phyloP scores from a whole-genome alignment of 2,888 invertebrate genomes.

The Standfussiana lucernea region DNA sequence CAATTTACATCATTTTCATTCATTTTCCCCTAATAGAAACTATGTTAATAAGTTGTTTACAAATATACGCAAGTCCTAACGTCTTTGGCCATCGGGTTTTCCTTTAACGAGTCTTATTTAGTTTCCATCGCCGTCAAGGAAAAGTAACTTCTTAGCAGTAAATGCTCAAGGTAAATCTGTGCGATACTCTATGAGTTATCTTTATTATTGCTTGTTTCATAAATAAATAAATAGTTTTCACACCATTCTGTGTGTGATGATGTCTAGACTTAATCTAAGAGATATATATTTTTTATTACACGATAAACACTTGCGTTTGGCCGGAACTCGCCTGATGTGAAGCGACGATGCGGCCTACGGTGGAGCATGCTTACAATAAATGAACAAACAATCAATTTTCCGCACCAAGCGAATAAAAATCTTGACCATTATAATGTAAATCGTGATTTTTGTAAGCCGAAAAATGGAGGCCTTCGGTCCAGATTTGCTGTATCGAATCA shows the following conservation, averaged over 20 bases:
- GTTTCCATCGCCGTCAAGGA: slow-evolving; percentile 17
- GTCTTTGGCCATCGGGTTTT: slow-evolving; percentile 15
- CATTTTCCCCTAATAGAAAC: too few species aligned
- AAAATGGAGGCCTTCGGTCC: neutral
- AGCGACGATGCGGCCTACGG: neutral
- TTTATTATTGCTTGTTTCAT: too few species aligned
- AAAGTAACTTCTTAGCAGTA: neutral
- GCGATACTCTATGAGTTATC: neutral
- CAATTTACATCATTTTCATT: neutral
- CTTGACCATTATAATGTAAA: neutral
- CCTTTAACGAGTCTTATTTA: neutral
- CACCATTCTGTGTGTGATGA: neutral
- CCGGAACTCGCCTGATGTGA: neutral
- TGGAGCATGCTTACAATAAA: neutral
- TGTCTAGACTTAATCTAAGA: neutral
- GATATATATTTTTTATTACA: neutral
- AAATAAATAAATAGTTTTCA: too few species aligned
- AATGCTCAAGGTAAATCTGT: neutral
- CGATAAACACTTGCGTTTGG: neutral
- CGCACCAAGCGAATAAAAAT: neutral
- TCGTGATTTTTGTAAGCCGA: neutral
- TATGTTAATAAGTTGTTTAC: neutral
- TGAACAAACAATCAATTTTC: too few species aligned
- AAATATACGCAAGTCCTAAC: neutral
- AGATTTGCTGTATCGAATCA: neutral